Percentiles rank a stretch among this genome's conserved stretches.
These are phyloP conservation scores for Schizopygopsis malacanthus DNA, from an alignment of 2,797 vertebrate genomes.

Conservation along the genomic window DNA sequence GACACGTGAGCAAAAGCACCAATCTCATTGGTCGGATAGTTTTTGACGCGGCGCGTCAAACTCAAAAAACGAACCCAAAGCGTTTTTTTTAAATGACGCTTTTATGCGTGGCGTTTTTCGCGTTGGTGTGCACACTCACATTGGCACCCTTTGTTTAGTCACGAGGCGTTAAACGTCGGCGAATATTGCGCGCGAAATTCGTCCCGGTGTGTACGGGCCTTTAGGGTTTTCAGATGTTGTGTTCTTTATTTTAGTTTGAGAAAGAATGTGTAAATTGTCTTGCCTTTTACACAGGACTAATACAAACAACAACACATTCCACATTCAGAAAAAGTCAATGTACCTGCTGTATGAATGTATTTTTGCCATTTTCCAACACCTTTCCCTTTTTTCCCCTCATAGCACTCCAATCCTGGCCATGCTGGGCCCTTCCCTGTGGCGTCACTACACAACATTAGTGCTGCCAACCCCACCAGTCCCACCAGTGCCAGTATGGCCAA, in stretches of 20 bases:
- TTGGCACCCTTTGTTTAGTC: too few species aligned
- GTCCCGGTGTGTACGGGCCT: too few species aligned
- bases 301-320: background rate
- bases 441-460: slow-evolving; percentile 89
- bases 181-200: too few species aligned
- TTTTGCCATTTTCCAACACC: slow-evolving; percentile 10
- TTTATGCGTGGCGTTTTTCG: too few species aligned
- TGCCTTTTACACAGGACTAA: background rate
- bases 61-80: too few species aligned
- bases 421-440: slow-evolving; percentile 96
- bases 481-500: slow-evolving; percentile 96
- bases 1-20: too few species aligned
- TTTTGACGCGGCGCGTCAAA: too few species aligned
- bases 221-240: background rate
- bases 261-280: background rate
- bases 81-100: too few species aligned
- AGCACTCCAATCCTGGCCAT: slow-evolving; percentile 99
- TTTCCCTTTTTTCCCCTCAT: slow-evolving; percentile 41
- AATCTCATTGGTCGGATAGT: too few species aligned
- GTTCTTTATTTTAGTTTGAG: too few species aligned
- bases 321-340: background rate
- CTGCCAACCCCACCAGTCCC: slow-evolving; percentile 94
- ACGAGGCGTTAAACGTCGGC: too few species aligned
- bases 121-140: too few species aligned
- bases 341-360: background rate